Conservation (phyloP, 2,113 vertebrate genomes). For the Podarcis muralis region DNA sequence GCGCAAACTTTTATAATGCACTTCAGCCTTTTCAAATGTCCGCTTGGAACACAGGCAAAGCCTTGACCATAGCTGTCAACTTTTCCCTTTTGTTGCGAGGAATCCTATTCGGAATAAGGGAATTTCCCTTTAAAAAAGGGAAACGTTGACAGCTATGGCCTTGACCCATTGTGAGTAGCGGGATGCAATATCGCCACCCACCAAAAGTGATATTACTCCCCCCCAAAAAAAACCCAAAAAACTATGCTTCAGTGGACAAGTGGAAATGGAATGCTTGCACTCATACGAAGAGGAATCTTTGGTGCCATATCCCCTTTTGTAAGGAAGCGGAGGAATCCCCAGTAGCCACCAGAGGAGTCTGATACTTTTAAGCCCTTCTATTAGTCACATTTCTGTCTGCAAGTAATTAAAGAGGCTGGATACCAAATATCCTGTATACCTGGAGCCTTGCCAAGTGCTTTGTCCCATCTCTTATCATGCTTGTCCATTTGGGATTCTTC, state of each 20-base stretch:
- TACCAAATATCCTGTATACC: constrained; percentile 35
- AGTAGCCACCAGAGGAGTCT: constrained; percentile 36
- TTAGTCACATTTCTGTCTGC: constrained; percentile 36
- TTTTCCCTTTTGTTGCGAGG: too few relatives aligned
- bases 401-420: constrained; percentile 64
- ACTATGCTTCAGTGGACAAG: neutral
- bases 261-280: neutral
- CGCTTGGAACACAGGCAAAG: neutral
- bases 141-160: too few relatives aligned
- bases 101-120: too few relatives aligned
- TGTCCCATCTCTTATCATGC: constrained; percentile 61
- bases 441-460: constrained; percentile 59
- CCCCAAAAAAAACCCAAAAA: neutral
- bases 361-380: constrained; percentile 47
- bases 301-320: neutral
- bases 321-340: neutral
- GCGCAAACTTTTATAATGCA: neutral
- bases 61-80: too few relatives aligned
- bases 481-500: constrained; percentile 62
- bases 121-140: too few relatives aligned
- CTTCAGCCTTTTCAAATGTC: neutral
- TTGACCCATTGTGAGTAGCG: too few relatives aligned
- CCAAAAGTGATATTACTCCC: neutral
- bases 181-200: neutral
- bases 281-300: accelerated